These are phyloP conservation scores for Gulo gulo DNA, from an alignment of 2,113 vertebrate species.

Conservation along the genomic window DNA sequence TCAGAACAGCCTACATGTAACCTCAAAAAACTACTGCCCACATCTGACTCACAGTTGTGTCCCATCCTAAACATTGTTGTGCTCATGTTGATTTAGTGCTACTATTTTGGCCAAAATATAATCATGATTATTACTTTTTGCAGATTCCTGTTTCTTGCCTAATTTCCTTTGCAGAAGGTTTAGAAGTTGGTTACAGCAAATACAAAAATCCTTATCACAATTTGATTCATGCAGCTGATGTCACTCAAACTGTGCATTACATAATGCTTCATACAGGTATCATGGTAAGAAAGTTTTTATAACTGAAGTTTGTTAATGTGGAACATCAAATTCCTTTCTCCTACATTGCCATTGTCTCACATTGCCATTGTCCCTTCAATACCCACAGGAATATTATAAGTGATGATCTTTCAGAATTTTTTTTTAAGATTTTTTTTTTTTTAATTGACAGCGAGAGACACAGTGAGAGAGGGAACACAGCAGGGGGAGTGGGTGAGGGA, in stretches of 20 bases:
- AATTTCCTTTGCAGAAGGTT: constrained; percentile 95
- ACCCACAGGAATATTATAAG: not conserved
- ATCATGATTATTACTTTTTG: constrained; percentile 68
- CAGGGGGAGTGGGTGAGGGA: too few relatives aligned
- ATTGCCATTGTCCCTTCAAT: not conserved
- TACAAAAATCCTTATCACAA: constrained; percentile 99
- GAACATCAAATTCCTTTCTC: not conserved
- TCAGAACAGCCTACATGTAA: not conserved
- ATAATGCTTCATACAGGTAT: constrained; percentile 97
- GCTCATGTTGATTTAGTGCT: not conserved
- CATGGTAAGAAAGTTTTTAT: constrained; percentile 88
- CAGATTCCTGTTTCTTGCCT: constrained; percentile 96
- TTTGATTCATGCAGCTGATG: constrained; percentile 96
- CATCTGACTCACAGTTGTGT: not conserved
- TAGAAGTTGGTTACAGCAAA: constrained; percentile 98
- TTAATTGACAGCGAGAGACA: too few relatives aligned
- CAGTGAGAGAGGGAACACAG: too few relatives aligned
- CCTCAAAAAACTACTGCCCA: not conserved
- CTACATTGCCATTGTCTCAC: not conserved
- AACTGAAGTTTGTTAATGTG: not conserved
- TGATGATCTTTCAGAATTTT: not conserved
- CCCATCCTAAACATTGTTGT: not conserved
- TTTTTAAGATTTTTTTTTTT: too few relatives aligned
- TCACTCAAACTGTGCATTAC: constrained; percentile 98
- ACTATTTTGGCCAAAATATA: constrained; percentile 35